Conservation (phyloP, 2,888 invertebrate genomes). For the Opisthograptis luteolata region DNA sequence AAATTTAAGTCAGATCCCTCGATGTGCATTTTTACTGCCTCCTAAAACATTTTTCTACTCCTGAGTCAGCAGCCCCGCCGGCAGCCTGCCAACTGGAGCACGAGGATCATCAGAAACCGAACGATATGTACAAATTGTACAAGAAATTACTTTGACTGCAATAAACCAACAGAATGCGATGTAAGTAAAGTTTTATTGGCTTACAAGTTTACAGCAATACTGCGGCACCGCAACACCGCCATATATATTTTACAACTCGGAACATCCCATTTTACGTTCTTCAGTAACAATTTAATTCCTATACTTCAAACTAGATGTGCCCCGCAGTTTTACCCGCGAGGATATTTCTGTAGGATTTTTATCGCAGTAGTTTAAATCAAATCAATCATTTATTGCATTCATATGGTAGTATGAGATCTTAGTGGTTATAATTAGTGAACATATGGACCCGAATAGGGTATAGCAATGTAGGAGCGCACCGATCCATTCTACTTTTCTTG, state of each 20-base stretch:
- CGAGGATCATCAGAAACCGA: slow-evolving; percentile 1
- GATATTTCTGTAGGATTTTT: no score
- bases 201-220: not conserved
- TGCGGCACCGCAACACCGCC: not conserved
- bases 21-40: slow-evolving; percentile 1
- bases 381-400: no score
- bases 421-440: no score
- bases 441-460: no score
- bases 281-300: not conserved
- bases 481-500: no score
- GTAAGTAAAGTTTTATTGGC: not conserved
- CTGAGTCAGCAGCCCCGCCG: not conserved
- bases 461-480: no score
- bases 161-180: not conserved
- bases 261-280: not conserved
- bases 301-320: not conserved
- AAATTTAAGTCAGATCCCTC: not conserved
- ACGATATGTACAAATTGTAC: not conserved
- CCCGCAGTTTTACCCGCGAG: no score
- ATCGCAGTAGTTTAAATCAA: not conserved
- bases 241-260: not conserved
- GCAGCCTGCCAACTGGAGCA: slow-evolving; percentile 22
- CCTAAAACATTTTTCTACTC: slow-evolving; percentile 1
- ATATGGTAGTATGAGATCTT: no score
- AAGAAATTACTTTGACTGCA: not conserved